Conservation (phyloP, 30 jellyfish, hydroid and myxozoan species). For the Turritopsis dohrnii region DNA sequence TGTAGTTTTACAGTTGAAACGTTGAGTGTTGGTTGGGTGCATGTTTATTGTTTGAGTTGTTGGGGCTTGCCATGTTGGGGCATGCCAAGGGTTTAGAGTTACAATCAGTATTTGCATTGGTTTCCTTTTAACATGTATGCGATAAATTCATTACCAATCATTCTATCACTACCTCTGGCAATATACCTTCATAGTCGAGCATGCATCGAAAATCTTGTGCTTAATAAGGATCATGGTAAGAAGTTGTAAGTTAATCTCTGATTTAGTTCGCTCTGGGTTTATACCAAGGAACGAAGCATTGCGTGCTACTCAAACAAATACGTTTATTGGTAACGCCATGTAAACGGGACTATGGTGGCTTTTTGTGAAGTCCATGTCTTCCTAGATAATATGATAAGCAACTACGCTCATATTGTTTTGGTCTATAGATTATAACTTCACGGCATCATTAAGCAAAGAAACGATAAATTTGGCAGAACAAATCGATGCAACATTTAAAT, state of each 20-base stretch:
- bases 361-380: too few relatives aligned
- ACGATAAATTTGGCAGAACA: background rate
- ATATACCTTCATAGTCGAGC: conserved; percentile 6
- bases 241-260: background rate
- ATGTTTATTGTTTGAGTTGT: background rate
- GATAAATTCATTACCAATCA: background rate
- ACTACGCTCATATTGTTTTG: background rate
- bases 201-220: background rate
- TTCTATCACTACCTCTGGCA: conserved; percentile 1
- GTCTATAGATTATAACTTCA: background rate
- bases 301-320: too few relatives aligned
- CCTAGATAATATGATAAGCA: background rate
- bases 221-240: background rate
- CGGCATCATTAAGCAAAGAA: background rate
- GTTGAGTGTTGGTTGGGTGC: background rate
- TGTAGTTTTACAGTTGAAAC: background rate
- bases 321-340: too few relatives aligned
- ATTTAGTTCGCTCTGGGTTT: background rate
- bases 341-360: too few relatives aligned
- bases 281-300: too few relatives aligned
- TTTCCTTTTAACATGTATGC: background rate
- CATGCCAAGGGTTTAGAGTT: background rate
- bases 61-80: background rate
- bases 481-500: background rate
- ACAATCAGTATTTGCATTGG: background rate